Evolutionary conservation across 2,797 vertebrate genomes (phyloP), one percentile per base, ranked within the genome.

Genomic region (Nothura maculosa): DNA sequence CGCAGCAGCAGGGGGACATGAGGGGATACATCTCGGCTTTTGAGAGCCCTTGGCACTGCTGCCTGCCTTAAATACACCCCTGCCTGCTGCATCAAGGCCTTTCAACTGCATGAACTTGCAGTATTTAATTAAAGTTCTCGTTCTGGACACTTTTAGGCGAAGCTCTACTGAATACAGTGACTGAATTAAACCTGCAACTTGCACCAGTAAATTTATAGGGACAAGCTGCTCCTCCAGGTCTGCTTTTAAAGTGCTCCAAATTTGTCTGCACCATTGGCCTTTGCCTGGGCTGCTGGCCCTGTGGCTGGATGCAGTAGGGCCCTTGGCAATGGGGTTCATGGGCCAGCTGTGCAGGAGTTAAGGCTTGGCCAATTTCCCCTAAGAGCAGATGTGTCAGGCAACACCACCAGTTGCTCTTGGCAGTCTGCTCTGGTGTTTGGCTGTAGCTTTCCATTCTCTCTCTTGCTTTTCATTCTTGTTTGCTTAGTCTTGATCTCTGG

Each of bases 341-440:
- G 87, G 82, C 94, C 94, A 95, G 96, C 85, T 94, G 96, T 88
- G 92, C 89, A 84, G 82, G 63, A 95, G 87, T 85, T 91, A 76
- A 84, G 67, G 60, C 60, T 96, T 96, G 94, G 94, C 89, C 89
- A 69, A 81, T 92, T 91, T 93, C 87, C 82, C 85, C 69, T 75
- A 93, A 91, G 9, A 93, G 94, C 94, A 96, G 91, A 96, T 96
- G 92, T 88, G 85, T 96, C 91, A 95, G 82, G 80, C 95, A 94
- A 52, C 82, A 94, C 94, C 82, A 95, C 85, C 85, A 87, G 91
- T 96, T 92, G 87, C 94, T 95, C 66, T 96, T 96, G 94, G 96
- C 95, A 89, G 87, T 43, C 80, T 91, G 80, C 67, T 60, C 55
- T 86, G 70, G 85, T 87, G 84, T 91, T 96, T 95, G 96, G 95